Evolutionary conservation across 1,140 invertebrate species (phyloP).

Genomic region (Pseudomyrmex dendroicus): DNA sequence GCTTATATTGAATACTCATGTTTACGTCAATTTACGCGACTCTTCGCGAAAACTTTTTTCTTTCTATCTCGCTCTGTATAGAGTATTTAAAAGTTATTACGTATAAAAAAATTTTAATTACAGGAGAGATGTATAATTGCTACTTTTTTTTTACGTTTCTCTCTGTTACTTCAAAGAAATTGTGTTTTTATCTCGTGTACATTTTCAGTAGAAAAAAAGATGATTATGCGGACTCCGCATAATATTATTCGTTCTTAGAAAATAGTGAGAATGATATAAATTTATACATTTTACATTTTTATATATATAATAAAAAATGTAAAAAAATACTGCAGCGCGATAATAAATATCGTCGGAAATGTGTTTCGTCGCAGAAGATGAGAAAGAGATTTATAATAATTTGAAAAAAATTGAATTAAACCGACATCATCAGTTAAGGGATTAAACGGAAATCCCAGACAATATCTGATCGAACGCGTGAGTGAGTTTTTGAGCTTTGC

Average conservation of each 20-base stretch:
- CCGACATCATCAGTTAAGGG: slow-evolving; percentile 1
- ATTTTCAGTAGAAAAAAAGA: background rate
- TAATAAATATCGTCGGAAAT: too few species aligned
- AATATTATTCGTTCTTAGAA: slow-evolving; percentile 1
- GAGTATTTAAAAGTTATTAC: background rate
- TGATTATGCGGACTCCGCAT: background rate
- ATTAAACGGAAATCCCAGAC: background rate
- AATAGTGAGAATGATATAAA: background rate
- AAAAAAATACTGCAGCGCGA: too few species aligned
- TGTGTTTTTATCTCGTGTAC: slow-evolving; percentile 6
- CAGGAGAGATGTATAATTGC: background rate
- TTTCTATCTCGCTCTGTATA: too few species aligned
- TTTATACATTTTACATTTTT: background rate
- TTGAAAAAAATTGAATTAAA: background rate
- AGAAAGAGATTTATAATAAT: background rate
- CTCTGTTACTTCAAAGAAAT: background rate
- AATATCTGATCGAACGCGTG: background rate
- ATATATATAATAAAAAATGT: too few species aligned
- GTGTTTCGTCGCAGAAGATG: too few species aligned
- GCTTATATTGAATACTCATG: slow-evolving; percentile 11
- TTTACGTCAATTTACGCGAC: too few species aligned
- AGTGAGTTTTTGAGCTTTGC: slow-evolving; percentile 5
- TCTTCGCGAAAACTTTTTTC: too few species aligned
- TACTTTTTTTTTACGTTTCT: background rate
- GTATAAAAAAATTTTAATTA: slow-evolving; percentile 7